Evolutionary conservation across 2,113 vertebrate genomes (phyloP).

Genomic region (Meriones unguiculatus): DNA sequence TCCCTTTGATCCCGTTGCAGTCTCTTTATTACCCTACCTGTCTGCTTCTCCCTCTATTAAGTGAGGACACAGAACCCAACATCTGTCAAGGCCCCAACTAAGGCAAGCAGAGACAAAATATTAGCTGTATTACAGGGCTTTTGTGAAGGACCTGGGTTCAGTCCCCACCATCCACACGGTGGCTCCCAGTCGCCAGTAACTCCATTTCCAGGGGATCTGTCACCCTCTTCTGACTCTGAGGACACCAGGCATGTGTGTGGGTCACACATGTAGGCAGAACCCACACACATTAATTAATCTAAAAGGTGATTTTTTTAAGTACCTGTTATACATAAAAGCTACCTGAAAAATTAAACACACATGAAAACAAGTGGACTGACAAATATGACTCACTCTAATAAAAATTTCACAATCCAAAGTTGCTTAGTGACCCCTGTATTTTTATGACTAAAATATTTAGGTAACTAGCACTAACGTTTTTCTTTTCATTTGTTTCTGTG

Average conservation of each 20-base stretch:
- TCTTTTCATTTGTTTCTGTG: not conserved
- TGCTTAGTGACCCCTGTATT: not conserved
- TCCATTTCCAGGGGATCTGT: not conserved
- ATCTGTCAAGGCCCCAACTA: not conserved
- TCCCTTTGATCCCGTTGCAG: not conserved
- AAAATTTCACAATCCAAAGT: conserved; percentile 31
- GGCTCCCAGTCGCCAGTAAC: not conserved
- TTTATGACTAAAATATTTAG: conserved; percentile 22
- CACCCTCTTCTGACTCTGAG: not conserved
- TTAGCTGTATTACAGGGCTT: not conserved
- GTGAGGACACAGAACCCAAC: not conserved
- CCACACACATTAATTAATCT: not conserved
- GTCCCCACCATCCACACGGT: no score
- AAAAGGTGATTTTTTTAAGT: not conserved
- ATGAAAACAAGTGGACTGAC: conserved; percentile 29
- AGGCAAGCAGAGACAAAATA: conserved; percentile 17
- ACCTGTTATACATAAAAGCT: not conserved
- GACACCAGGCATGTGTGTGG: not conserved
- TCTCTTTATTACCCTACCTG: not conserved
- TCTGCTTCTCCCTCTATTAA: not conserved
- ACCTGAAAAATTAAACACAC: conserved; percentile 26
- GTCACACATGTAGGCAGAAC: not conserved
- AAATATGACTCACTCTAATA: conserved; percentile 30
- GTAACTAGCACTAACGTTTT: conserved; percentile 2
- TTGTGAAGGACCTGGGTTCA: not conserved